Base-by-base conservation (phyloP, 2,113 vertebrate genomes). In the Rostratula benghalensis region DNA sequence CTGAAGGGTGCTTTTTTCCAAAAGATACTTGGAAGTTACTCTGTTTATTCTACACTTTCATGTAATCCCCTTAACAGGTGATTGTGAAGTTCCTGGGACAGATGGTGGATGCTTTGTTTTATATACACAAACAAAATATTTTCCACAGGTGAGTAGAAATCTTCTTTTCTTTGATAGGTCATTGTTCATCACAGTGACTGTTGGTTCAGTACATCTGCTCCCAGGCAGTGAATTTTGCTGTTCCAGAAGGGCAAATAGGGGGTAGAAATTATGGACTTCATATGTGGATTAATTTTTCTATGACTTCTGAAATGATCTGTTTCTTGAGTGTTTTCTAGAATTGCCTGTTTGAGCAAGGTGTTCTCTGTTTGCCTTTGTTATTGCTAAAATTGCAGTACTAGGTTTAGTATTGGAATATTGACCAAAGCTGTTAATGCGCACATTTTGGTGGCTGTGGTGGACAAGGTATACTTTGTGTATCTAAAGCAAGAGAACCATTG, bases 61-160 rank as follows among this genome's bases (percentile, higher is more conserved):
- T 65, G 27, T 86, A 1, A 85, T 90, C 71, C 11, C 24, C 45
- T 83, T 71, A 45, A n/a, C 91, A 98, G 98, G 96, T 98, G 87
- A 46, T 98, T 59, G 70, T 93, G 80, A 94, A 63, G 17, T 95
- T 98, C 57, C 95, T 98, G 90, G 98, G 97, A 37, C 98, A 98
- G 93, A 97, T 98, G 94, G 43, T 98, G 64, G 98, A 98, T 31
- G 98, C 97, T 11, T 93, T 98, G 69, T 81, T 98, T 28, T 98
- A 98, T 86, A 89, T 98, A 65, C 98, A 98, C 60, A 87, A 70
- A 25, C 77, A 90, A 86, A 95, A 94, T 68, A 86, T 98, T 96
- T 25, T 97, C 61, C 98, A 99, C 96, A 97, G 98, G 98, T 98
- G 92, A 94, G 69, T 18, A 56, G 39, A 80, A 80, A 43, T 85